A percentile compares a stretch with the other conserved stretches of the same genome.
phyloP scores from a whole-genome alignment of 2,797 vertebrate species.

The Tangara arthus region DNA sequence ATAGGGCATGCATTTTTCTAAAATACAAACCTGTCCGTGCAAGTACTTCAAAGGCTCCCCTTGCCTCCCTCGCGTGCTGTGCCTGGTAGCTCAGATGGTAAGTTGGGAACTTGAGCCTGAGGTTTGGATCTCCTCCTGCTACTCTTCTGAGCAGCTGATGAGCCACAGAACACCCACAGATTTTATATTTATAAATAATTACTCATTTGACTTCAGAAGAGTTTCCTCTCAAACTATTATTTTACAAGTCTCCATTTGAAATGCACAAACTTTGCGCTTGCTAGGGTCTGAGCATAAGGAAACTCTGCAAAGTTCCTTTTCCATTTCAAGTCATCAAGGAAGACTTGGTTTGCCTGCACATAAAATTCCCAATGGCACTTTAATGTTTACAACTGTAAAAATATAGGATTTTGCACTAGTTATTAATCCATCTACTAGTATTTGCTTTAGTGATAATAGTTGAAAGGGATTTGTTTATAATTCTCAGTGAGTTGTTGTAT shows the following conservation, averaged over 20 bases:
- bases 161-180: background rate
- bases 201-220: background rate
- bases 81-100: background rate
- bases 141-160: background rate
- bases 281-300: background rate
- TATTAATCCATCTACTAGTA: background rate
- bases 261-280: background rate
- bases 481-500: background rate
- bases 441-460: background rate
- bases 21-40: background rate
- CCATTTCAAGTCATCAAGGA: background rate
- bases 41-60: background rate
- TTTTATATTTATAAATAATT: slow-evolving; percentile 36
- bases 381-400: background rate
- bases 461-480: background rate
- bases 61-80: accelerated
- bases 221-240: background rate
- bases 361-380: background rate
- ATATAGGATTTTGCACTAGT: background rate
- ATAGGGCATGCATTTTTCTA: background rate
- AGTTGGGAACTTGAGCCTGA: background rate
- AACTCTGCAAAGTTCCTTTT: background rate
- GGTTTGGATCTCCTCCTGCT: background rate
- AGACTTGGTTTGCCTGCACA: background rate
- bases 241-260: slow-evolving; percentile 9